These are phyloP conservation scores for Nomada goodeniana DNA, from an alignment of 2,888 invertebrate species.

Conservation along the genomic window DNA sequence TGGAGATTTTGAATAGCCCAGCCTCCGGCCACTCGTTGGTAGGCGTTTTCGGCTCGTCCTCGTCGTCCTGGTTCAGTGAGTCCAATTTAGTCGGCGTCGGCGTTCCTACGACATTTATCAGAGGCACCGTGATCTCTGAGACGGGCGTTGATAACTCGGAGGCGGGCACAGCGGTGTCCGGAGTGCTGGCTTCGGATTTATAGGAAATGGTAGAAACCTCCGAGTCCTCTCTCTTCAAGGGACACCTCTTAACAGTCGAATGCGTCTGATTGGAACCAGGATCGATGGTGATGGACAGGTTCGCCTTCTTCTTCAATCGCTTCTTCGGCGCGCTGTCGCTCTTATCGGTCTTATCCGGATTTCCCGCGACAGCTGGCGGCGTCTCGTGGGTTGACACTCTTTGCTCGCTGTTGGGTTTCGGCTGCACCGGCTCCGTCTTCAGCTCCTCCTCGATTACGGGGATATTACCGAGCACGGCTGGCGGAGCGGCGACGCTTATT, in stretches of 20 bases:
- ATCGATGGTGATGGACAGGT: conserved; percentile 33
- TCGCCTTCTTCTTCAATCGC: conserved; percentile 40
- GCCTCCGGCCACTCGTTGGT: conserved; percentile 75
- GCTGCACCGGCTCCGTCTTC: conserved; percentile 5
- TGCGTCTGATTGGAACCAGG: background rate
- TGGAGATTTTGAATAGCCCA: conserved; percentile 71
- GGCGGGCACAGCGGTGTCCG: conserved; percentile 25
- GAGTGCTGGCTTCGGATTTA: conserved; percentile 30
- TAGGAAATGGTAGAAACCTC: conserved; percentile 26
- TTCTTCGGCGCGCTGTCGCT: conserved; percentile 2
- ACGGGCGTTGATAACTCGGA: conserved; percentile 43
- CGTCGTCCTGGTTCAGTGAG: conserved; percentile 54
- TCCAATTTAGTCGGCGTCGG: conserved; percentile 36
- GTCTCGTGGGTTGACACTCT: background rate
- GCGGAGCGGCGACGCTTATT: conserved; percentile 51
- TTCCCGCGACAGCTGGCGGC: background rate
- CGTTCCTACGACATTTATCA: conserved; percentile 68
- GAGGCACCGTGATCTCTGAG: conserved; percentile 57
- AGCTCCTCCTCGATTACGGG: conserved; percentile 48
- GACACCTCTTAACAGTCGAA: conserved; percentile 41
- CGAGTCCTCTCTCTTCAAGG: conserved; percentile 46
- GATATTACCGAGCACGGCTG: conserved; percentile 38
- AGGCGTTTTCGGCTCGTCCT: conserved; percentile 75
- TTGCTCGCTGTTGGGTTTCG: conserved; percentile 18
- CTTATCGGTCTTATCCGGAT: background rate